Evolutionary conservation across 2,797 vertebrate genomes (phyloP).

Genomic region (Phalloptychus januarius): DNA sequence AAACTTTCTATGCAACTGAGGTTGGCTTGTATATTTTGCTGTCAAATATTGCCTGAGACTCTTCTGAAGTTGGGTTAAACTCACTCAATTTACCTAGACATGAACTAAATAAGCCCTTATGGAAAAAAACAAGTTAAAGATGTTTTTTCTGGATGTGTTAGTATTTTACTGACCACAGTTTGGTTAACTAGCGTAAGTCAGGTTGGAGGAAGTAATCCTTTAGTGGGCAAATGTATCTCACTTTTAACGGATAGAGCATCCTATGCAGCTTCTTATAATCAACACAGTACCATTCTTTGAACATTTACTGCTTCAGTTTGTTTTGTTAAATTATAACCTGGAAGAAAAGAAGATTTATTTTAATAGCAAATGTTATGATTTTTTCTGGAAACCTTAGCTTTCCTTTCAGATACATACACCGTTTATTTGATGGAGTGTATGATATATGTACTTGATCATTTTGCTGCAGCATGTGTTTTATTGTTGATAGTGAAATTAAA

Average conservation of each 20-base stretch:
- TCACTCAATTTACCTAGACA: neutral
- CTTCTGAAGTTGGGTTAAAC: neutral
- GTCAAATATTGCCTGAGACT: neutral
- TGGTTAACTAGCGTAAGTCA: neutral
- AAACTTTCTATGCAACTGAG: neutral
- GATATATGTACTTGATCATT: slow-evolving; percentile 26
- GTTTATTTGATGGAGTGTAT: slow-evolving; percentile 29
- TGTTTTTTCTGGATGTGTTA: neutral
- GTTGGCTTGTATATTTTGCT: neutral
- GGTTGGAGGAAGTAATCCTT: slow-evolving; percentile 1
- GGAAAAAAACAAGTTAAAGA: neutral
- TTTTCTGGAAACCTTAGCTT: slow-evolving; percentile 8
- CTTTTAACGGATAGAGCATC: slow-evolving; percentile 3
- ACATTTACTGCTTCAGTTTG: slow-evolving; percentile 6
- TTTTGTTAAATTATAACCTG: neutral
- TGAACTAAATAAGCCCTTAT: neutral
- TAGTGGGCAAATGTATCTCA: neutral
- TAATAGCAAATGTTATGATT: slow-evolving; percentile 7
- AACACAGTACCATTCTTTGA: slow-evolving; percentile 63
- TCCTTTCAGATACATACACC: slow-evolving; percentile 11
- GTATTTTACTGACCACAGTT: neutral
- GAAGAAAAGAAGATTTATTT: neutral
- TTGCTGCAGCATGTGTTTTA: slow-evolving; percentile 2
- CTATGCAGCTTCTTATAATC: slow-evolving; percentile 36
- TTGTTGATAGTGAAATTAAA: slow-evolving; percentile 14